Percentiles rank a stretch among this genome's conserved stretches.
phyloP scores from a whole-genome alignment of 1,140 invertebrate species.

The Rhizoglyphus robini region DNA sequence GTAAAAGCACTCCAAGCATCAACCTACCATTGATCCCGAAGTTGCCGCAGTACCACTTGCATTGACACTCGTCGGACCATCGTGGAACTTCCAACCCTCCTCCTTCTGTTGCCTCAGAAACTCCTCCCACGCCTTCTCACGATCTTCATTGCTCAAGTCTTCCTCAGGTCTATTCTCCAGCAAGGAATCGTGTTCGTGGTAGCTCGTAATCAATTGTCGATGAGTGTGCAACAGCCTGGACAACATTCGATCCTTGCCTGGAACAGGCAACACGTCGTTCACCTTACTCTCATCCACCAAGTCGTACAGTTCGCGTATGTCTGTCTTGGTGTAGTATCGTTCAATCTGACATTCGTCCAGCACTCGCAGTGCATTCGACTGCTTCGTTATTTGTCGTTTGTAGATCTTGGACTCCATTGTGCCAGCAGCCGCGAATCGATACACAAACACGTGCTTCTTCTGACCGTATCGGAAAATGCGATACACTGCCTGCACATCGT shows the following conservation, averaged over 20 bases:
- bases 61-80: too few species aligned
- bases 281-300: neutral
- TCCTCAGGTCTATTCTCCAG: constrained; percentile 90
- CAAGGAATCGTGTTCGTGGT: constrained; percentile 92
- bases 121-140: constrained; percentile 74
- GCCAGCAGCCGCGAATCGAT: constrained; percentile 89
- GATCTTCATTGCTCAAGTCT: constrained; percentile 85
- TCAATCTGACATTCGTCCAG: constrained; percentile 96
- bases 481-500: constrained; percentile 96
- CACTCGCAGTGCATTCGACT: constrained; percentile 61
- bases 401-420: constrained; percentile 96
- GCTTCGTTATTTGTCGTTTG: constrained; percentile 92
- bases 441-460: constrained; percentile 82
- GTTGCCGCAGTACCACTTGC: too few species aligned
- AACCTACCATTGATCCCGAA: too few species aligned
- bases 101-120: too few species aligned
- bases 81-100: too few species aligned
- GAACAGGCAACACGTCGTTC: neutral
- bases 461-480: constrained; percentile 94
- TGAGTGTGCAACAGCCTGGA: neutral
- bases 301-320: constrained; percentile 67
- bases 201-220: constrained; percentile 31
- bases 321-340: constrained; percentile 81
- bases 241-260: neutral
- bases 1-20: too few species aligned